Evolutionary conservation across 2,797 vertebrate species (phyloP), one percentile per base, ranked within the genome.

Genomic region (Peromyscus melanophrys): DNA sequence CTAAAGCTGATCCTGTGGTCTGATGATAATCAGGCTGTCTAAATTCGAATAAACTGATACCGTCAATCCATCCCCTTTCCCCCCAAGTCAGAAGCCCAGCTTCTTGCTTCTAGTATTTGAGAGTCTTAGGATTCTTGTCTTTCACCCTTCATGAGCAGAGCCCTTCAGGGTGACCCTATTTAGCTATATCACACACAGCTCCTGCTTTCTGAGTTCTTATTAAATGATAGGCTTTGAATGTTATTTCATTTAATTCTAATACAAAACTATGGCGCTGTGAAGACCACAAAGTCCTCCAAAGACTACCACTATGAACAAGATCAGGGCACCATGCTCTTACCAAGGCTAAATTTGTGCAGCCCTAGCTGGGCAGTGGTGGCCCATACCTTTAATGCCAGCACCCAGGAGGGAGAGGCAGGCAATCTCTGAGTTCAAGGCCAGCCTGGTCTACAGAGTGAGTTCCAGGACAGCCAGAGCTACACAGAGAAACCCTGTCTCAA

Each of bases 161-260:
- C 23, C 65, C 78, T 80, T 82, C 57, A 52, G n/a, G 37, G 29
- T 80, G n/a, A 57, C 55, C 92, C 86, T 77, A 31, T 89, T 61
- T 77, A 96, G 43, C 43, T 31, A 21, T 73, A 75, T 65, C 29
- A 31, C 63, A 71, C 43, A n/a, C 77, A 71, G 55, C 37, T 92
- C 34, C 46, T 92, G 14, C 87, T 90, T 97, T 87, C 90, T 95
- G 31, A 85, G 55, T 63, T 80, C 93, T 88, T 37, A 57, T 87
- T 95, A 46, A 11, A 8, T 73, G 34, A 40, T 87, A 43, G 59
- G 25, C 31, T 92, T 94, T 43, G 1, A 34, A 27, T 61, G 86
- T n/a, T 21, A 0, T 83, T 80, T 73, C 11, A 55, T 61, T 83
- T 65, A 40, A 37, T 23, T 81, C 27, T 13, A 43, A 75, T 27